Conservation (phyloP, 2,888 invertebrate species). For the Tribolium freemani region DNA sequence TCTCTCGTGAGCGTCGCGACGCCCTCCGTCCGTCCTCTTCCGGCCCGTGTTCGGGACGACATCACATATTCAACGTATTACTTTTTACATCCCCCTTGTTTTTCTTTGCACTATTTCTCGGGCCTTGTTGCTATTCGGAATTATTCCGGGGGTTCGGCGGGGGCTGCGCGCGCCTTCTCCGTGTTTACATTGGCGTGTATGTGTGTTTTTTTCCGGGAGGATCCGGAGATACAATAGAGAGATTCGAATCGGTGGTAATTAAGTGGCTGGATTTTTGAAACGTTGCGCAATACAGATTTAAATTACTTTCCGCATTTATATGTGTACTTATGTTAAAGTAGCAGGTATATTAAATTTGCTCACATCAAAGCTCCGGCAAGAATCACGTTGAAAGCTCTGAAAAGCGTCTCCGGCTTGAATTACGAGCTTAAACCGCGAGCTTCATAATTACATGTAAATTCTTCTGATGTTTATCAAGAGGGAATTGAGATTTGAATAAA, state of each 20-base stretch:
- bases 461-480: slow-evolving; percentile 64
- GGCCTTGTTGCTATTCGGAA: slow-evolving; percentile 57
- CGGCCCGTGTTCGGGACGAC: slow-evolving; percentile 63
- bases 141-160: slow-evolving; percentile 35
- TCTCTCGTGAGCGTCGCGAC: slow-evolving; percentile 60
- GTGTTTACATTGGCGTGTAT: slow-evolving; percentile 18
- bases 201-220: slow-evolving; percentile 49
- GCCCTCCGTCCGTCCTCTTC: slow-evolving; percentile 57
- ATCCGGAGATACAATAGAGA: slow-evolving; percentile 58
- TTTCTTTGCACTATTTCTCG: slow-evolving; percentile 64
- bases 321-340: slow-evolving; percentile 56
- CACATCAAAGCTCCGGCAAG: slow-evolving; percentile 62
- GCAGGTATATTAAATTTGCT: slow-evolving; percentile 63
- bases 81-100: slow-evolving; percentile 66
- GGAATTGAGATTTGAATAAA: slow-evolving; percentile 63
- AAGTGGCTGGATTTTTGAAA: slow-evolving; percentile 43
- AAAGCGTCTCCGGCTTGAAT: slow-evolving; percentile 60
- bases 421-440: slow-evolving; percentile 62
- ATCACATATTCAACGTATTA: slow-evolving; percentile 70
- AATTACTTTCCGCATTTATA: slow-evolving; percentile 52
- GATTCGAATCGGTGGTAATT: slow-evolving; percentile 60
- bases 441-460: slow-evolving; percentile 66
- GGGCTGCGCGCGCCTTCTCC: slow-evolving; percentile 27
- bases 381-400: slow-evolving; percentile 61
- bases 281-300: slow-evolving; percentile 40